Evolutionary conservation across 2,113 vertebrate species (phyloP).

Genomic region (Gavia stellata): DNA sequence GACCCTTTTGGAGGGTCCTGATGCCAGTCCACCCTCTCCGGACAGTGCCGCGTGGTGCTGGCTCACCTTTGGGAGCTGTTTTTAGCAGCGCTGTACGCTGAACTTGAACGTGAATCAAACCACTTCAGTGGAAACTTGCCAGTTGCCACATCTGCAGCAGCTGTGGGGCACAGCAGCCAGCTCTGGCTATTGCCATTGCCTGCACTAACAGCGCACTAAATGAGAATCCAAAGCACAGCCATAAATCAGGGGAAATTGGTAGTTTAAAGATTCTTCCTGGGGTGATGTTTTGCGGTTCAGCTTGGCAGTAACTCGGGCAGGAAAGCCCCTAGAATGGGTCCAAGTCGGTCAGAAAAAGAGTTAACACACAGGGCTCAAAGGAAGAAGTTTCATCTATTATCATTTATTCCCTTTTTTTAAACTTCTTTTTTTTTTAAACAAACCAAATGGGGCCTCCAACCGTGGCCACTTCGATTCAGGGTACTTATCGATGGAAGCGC

Average conservation of each 20-base stretch:
- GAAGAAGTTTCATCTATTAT: neutral
- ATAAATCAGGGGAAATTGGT: fast-evolving
- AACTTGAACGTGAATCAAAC: neutral
- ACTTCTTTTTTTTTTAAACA: neutral
- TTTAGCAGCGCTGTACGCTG: fast-evolving
- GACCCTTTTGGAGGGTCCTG: fast-evolving
- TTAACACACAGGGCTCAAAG: neutral
- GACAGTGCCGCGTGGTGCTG: fast-evolving
- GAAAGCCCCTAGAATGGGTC: neutral
- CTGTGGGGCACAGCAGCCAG: neutral
- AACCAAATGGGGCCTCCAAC: neutral
- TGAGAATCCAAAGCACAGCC: fast-evolving
- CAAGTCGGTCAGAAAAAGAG: fast-evolving
- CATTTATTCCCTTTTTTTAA: neutral
- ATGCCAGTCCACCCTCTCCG: fast-evolving
- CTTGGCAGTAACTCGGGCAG: neutral
- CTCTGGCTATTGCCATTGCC: fast-evolving
- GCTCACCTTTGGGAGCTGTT: fast-evolving
- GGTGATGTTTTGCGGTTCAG: fast-evolving
- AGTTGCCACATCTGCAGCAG: neutral
- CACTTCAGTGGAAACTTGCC: fast-evolving
- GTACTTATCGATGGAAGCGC: neutral
- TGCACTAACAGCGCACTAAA: fast-evolving
- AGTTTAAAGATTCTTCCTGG: neutral
- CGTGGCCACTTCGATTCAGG: fast-evolving